Base-by-base conservation (phyloP, 2,113 vertebrate species). In the Cephalopterus ornatus region DNA sequence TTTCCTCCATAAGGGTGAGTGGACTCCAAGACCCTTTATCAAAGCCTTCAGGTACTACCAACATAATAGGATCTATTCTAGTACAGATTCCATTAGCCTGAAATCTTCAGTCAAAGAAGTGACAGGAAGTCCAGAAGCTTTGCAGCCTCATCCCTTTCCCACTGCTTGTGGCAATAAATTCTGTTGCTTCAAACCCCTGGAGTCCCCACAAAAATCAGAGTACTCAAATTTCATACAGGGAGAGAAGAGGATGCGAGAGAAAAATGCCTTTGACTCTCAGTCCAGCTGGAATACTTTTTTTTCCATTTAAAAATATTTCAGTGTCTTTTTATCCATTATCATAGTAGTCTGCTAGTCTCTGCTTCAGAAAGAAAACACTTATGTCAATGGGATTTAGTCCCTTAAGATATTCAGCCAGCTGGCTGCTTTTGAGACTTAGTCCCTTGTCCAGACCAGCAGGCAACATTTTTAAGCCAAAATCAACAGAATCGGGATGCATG, bases 321-420 rank as follows among this genome's bases (percentile, higher is more conserved):
- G 11, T 50, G 55, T 67, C 49, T 66, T 77, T 95, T 89, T 66
- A 76, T 41, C 42, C 6, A 5, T 92, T 67, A 89, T 33, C n/a
- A 72, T 84, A 92, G 92, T 49, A 89, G 22, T 86, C 33, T 94
- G 17, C 8, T 76, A 68, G 33, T 14, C 55, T 83, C 53, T 70
- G n/a, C 19, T 93, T 37, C 56, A 96, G 50, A 46, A 93, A 93
- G 35, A 89, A 86, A 68, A 50, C 32, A 63, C n/a, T 93, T 91
- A 42, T 53, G 91, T 58, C 73, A 89, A 17, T 37, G 83, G 56
- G 41, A 77, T 68, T 95, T 89, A 95, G 22, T 77, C 12, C 32
- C 30, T 95, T 85, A 74, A 74, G 53, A 71, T 85, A 92, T 73
- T 50, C 39, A 88, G 61, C 8, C 76, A 92, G 13, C 37, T 92